A percentile compares a stretch with the other conserved stretches of the same genome.
These are phyloP conservation scores for Drosophila insularis DNA, from an alignment of 1,140 invertebrate species.

Conservation along the genomic window DNA sequence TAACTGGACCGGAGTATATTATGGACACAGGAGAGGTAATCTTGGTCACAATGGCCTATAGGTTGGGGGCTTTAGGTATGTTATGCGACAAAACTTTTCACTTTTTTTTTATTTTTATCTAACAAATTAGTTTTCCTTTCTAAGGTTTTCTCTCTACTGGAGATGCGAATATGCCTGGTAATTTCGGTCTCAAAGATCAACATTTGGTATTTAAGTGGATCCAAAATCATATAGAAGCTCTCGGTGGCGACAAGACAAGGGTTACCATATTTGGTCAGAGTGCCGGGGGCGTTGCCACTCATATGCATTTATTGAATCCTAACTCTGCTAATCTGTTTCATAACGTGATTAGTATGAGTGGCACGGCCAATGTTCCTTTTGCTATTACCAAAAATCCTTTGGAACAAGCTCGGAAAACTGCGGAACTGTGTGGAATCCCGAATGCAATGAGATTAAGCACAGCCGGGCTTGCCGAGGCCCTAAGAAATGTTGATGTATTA, in stretches of 20 bases:
- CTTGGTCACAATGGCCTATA: constrained; percentile 61
- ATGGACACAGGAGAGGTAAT: constrained; percentile 67
- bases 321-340: constrained; percentile 83
- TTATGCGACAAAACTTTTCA: too few species aligned
- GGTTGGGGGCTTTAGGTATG: constrained; percentile 60
- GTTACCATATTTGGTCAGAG: constrained; percentile 85
- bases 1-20: constrained; percentile 81
- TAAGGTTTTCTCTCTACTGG: constrained; percentile 74
- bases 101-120: too few species aligned
- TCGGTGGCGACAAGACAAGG: constrained; percentile 82
- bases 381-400: constrained; percentile 83
- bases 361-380: constrained; percentile 85
- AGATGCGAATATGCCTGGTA: constrained; percentile 82
- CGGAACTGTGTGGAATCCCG: constrained; percentile 47
- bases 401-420: constrained; percentile 65
- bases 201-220: constrained; percentile 83
- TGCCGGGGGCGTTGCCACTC: constrained; percentile 83
- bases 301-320: constrained; percentile 82
- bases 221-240: constrained; percentile 62
- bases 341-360: constrained; percentile 84
- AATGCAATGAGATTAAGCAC: constrained; percentile 37
- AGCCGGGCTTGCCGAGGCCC: constrained; percentile 58
- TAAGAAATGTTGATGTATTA: constrained; percentile 69
- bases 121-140: not conserved
- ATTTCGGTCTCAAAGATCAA: constrained; percentile 85